Evolutionary conservation across 2,888 invertebrate genomes (phyloP).

Genomic region (Conops quadrifasciatus): DNA sequence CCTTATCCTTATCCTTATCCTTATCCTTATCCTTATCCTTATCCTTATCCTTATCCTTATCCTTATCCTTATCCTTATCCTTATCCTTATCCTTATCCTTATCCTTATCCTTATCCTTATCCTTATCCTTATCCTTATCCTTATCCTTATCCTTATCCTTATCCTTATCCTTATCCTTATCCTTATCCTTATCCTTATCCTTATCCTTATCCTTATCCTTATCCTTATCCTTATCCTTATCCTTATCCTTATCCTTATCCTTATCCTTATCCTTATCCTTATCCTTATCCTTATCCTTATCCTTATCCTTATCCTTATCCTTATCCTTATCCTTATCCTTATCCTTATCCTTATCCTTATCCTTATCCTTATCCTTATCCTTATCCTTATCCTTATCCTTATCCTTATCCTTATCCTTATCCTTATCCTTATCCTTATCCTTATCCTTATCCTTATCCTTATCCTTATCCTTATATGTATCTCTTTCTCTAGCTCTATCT

Average conservation of each 20-base stretch:
- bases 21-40: slow-evolving; percentile 47
- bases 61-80: slow-evolving; percentile 40
- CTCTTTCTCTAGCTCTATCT: slow-evolving; percentile 47
- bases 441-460: slow-evolving; percentile 44
- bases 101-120: neutral
- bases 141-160: no score
- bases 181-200: neutral
- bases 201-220: neutral
- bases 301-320: neutral
- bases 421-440: neutral
- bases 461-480: slow-evolving; percentile 38
- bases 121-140: neutral
- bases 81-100: slow-evolving; percentile 34
- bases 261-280: neutral
- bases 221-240: neutral
- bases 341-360: neutral
- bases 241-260: neutral
- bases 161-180: neutral
- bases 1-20: no score
- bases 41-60: slow-evolving; percentile 46
- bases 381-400: neutral
- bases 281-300: neutral
- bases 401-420: neutral
- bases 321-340: neutral
- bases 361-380: neutral